Evolutionary conservation across 2,113 vertebrate species (phyloP).

Genomic region (Mohoua ochrocephala): DNA sequence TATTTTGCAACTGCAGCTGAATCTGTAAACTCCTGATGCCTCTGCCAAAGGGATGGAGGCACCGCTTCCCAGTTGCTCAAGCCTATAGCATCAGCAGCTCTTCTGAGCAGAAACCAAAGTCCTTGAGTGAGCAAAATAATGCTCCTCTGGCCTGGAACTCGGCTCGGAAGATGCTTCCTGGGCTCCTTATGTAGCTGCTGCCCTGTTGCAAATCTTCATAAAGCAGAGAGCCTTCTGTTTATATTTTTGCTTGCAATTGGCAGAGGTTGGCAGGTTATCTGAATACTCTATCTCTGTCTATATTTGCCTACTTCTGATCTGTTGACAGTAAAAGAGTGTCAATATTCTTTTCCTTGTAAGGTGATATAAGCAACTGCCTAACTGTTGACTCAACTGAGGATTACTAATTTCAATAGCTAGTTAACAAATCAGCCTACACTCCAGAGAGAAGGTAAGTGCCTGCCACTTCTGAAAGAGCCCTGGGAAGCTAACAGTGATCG

Average conservation of each 20-base stretch:
- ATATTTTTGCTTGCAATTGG: constrained; percentile 2
- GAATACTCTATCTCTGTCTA: constrained; percentile 45
- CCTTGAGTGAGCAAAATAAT: background rate
- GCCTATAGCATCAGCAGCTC: background rate
- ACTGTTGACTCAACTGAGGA: constrained; percentile 56
- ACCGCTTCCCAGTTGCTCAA: background rate
- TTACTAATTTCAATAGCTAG: constrained; percentile 59
- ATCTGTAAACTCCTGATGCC: background rate
- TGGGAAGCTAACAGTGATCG: background rate
- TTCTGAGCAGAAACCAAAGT: background rate
- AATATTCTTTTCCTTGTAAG: constrained; percentile 60
- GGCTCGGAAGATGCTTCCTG: background rate
- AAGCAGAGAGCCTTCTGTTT: background rate
- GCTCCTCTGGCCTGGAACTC: background rate
- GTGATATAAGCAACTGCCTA: constrained; percentile 14
- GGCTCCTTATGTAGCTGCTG: background rate
- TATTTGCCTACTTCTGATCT: constrained; percentile 49
- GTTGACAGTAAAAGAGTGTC: constrained; percentile 54
- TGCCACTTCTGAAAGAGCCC: constrained; percentile 9
- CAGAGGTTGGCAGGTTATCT: constrained; percentile 39
- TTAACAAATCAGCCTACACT: constrained; percentile 27
- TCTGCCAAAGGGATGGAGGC: background rate
- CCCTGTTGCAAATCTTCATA: background rate
- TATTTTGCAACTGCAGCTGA: background rate
- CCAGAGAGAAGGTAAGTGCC: background rate